Evolutionary conservation across 2,888 invertebrate genomes (phyloP).

Genomic region (Scaptomyza tumidula): DNA sequence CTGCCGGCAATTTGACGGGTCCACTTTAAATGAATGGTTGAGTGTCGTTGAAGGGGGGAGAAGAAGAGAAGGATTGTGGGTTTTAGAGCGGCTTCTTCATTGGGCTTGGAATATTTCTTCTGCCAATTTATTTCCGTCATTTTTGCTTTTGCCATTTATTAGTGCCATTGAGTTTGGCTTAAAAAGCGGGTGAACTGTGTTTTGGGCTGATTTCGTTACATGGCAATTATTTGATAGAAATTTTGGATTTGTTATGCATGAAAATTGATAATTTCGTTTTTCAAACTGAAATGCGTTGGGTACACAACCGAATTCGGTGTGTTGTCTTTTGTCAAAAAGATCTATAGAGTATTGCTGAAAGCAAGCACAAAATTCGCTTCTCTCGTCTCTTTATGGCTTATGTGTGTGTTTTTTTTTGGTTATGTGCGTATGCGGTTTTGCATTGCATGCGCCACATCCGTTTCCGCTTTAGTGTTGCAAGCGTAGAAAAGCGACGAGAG

Average conservation of each 20-base stretch:
- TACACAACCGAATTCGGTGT: not conserved
- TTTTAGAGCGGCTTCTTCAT: not conserved
- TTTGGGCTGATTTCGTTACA: not conserved
- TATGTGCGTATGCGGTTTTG: slow-evolving; percentile 53
- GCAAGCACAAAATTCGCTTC: not conserved
- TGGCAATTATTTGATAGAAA: not conserved
- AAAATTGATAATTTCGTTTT: not conserved
- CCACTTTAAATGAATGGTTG: slow-evolving; percentile 41
- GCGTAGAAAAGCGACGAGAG: slow-evolving; percentile 21
- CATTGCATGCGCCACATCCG: slow-evolving; percentile 74
- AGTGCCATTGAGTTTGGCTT: slow-evolving; percentile 12
- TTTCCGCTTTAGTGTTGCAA: slow-evolving; percentile 58
- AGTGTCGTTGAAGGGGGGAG: not conserved
- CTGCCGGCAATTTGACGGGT: slow-evolving; percentile 67
- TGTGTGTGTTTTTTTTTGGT: slow-evolving; percentile 21
- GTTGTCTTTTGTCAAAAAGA: no score
- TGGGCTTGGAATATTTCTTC: slow-evolving; percentile 24
- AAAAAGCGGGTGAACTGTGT: not conserved
- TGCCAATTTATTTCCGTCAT: slow-evolving; percentile 48
- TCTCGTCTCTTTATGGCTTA: slow-evolving; percentile 5
- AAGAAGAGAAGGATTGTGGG: no score
- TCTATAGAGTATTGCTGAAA: slow-evolving; percentile 20
- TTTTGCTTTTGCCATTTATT: slow-evolving; percentile 50
- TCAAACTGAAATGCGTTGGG: no score
- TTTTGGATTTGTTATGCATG: not conserved